Evolutionary conservation across 2,113 vertebrate species (phyloP), one percentile per base, ranked within the genome.

Genomic region (Stegastes partitus): DNA sequence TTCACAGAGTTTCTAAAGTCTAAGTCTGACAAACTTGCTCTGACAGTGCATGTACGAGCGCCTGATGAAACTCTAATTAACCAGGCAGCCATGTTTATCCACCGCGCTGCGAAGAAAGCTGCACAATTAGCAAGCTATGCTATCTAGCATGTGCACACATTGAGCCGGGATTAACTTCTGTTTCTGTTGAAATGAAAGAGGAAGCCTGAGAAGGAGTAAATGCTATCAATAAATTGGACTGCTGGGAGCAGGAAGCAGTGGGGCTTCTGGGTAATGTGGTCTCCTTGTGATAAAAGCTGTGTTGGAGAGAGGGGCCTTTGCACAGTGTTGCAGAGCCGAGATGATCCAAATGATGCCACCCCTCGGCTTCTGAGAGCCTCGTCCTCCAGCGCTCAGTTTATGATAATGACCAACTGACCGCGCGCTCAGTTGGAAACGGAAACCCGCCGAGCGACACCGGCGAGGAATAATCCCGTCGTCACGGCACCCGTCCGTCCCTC

Each of bases 381-480:
- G 45, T 81, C 54, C 42, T 37, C 22, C 6, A 49, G 1, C 26
- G 3, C 26, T 61, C 53, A 56, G 21, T 54, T 19, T 70, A 66
- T 61, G 22, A 50, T 55, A 15, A 54, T 25, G 47, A 19, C 64
- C 66, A 49, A 37, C 50, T 56, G 57, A 69, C 0, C 72, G 21
- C 72, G 63, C 34, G 58, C 16, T n/a, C n/a, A n/a, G n/a, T n/a
- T 18, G 14, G 34, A 34, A 58, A 37, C 22, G 44, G 66, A 59
- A 64, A 42, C 23, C 39, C 15, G 4, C 12, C 1, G 0, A 9
- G 26, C 5, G 19, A 23, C 51, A 56, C 1, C 49, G 22, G 71
- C 9, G 9, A 42, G 55, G 63, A 77, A 37, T 47, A 18, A 72
- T 23, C 47, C 58, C 31, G 18, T 44, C 7, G 37, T 37, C 68